Percentiles rank a stretch among this genome's conserved stretches.
Evolutionary conservation across 2,797 vertebrate species (phyloP).

Genomic region (Macroramphosus scolopax): DNA sequence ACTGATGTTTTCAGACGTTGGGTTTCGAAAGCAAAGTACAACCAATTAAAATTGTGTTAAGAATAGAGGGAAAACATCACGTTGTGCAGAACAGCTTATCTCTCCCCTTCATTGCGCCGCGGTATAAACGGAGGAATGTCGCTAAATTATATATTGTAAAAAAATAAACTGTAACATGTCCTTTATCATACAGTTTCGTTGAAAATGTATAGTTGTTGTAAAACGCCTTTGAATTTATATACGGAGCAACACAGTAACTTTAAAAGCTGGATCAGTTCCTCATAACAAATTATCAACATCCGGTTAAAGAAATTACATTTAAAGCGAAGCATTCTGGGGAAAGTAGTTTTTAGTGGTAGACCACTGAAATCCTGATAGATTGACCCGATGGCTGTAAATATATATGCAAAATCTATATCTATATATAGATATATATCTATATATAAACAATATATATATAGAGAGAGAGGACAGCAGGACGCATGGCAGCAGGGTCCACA

Average conservation of each 20-base stretch:
- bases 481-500: too few relatives aligned
- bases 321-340: slow-evolving; percentile 58
- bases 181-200: neutral
- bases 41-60: neutral
- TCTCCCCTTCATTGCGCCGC: fast-evolving
- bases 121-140: neutral
- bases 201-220: neutral
- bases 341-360: slow-evolving; percentile 39
- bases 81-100: neutral
- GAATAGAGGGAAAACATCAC: neutral
- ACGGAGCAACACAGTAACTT: neutral
- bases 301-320: too few relatives aligned
- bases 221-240: fast-evolving
- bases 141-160: fast-evolving
- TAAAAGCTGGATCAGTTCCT: slow-evolving; percentile 41
- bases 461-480: too few relatives aligned
- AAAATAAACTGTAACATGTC: neutral
- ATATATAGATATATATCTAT: too few relatives aligned
- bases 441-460: too few relatives aligned
- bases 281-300: slow-evolving; percentile 69
- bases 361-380: too few relatives aligned
- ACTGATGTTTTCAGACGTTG: too few relatives aligned
- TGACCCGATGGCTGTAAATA: too few relatives aligned
- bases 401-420: too few relatives aligned
- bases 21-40: neutral